Base-by-base conservation (phyloP, 2,797 vertebrate species). In the Cynodonichthys magdalenae region DNA sequence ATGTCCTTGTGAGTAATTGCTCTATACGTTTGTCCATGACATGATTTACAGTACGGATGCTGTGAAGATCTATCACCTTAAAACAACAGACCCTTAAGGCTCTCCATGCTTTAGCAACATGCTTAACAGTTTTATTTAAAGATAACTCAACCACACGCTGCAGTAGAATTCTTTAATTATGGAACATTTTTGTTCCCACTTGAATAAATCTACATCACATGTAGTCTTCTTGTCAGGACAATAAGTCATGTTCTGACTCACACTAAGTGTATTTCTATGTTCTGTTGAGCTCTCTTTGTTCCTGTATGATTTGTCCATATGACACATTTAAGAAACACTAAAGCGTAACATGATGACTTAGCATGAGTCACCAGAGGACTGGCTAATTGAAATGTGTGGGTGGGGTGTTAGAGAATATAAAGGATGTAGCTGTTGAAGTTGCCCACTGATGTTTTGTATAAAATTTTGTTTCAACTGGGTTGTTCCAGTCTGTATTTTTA, bases 241-340 rank as follows among this genome's bases (percentile, higher is more conserved):
- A 12, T 9, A 9, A 53, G 67, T 57, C 61, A 15, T 47, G 45
- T 66, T 28, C 42, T 28, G 14, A 29, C 58, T 61, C 34, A 5
- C 5, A 4, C 57, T 63, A 63, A 73, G 66, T 74, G 67, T 47
- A 24, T 80, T 82, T 75, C 34, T 46, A 5, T 75, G 78, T 70
- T 68, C 54, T 12, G 53, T 29, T 62, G 14, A 47, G 28, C 51
- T 69, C 56, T 63, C 69, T 1, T 14, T 42, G 42, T 34, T 54
- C 70, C 53, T 28, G 53, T 47, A 50, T 28, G 49, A 71, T 77
- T 71, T 47, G 49, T 69, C 41, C 62, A 31, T 49, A 72, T 59
- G 36, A 64, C 48, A 59, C 64, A 59, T 57, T 55, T 46, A 42
- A 66, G 18, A 63, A 75, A 69, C 54, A 9, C 53, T 62, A 44